Evolutionary conservation across 2,797 vertebrate species (phyloP), one percentile per base, ranked within the genome.

Genomic region (Zenarchopterus dispar): DNA sequence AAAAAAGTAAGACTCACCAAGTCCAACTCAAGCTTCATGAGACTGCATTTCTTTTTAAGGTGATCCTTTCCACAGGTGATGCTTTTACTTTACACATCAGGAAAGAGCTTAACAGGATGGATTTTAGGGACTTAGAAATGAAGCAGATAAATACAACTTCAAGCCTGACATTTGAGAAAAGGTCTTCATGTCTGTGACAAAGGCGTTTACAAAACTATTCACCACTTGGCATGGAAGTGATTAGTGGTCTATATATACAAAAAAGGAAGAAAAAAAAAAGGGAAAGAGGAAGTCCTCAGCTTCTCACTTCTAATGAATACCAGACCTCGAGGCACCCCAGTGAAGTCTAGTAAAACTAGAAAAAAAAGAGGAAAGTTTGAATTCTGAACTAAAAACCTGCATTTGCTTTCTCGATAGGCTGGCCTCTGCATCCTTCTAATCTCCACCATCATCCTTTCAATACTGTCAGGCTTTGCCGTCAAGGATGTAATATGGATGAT

Each of bases 1-100:
- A 84, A 81, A 42, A 95, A 94, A 90, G 95, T 96, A 91, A 91
- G 92, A 46, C 10, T 49, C 23, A 11, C 21, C 18, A 46, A 42
- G 28, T 43, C 1, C 8, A 51, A 57, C 21, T 41, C 5, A 50
- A 18, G 17, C 36, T 49, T 26, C 0, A 33, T 18, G 6, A 1
- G 26, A 50, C 36, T 39, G 13, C 36, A 39, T 5, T 15, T 13
- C 2, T 28, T 28, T 28, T 28, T 28, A 28, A 28, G 24, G 24
- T 28, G 28, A 28, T 26, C 8, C 4, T 6, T 28, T 28, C 8
- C 8, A 3, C 7, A 28, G 28, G 8, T 7, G 7, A 28, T 28
- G 28, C 28, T 28, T 28, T 28, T 28, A 28, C 8, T 39, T 39
- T 39, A 39, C 36, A 39, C 13, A 39, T 15, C 11, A 15, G 13